A percentile compares a stretch with the other conserved stretches of the same genome.
Conservation (phyloP, 2,797 vertebrate species). For the Poliocrania exsul region DNA sequence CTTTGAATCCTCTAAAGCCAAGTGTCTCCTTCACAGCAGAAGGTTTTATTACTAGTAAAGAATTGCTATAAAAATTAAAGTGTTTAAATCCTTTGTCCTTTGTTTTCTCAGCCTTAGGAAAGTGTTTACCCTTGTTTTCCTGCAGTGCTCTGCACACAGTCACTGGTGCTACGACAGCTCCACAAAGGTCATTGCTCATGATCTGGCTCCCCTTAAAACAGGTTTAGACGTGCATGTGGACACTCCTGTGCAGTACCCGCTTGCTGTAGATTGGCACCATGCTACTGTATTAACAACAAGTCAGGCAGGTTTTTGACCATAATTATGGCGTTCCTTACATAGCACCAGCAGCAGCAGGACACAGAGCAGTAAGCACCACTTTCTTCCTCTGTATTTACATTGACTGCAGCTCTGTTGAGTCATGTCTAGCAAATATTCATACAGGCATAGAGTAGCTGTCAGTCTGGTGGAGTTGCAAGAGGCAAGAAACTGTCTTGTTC, state of each 20-base stretch:
- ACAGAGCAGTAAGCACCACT: neutral
- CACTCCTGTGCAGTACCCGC: neutral
- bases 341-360: neutral
- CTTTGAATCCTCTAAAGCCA: neutral
- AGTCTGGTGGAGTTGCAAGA: neutral
- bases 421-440: conserved; percentile 27
- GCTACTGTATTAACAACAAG: neutral
- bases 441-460: neutral
- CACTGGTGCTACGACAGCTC: neutral
- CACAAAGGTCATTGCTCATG: neutral
- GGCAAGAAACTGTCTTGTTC: neutral
- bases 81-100: neutral
- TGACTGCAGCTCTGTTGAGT: conserved; percentile 29
- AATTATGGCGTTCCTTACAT: conserved; percentile 8
- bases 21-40: neutral
- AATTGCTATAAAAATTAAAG: neutral
- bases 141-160: neutral
- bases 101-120: neutral
- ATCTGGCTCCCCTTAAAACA: neutral
- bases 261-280: neutral
- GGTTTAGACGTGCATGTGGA: neutral
- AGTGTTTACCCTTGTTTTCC: neutral
- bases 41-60: neutral
- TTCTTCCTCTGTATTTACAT: conserved; percentile 18
- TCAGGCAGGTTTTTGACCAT: neutral